Evolutionary conservation across 2,113 vertebrate species (phyloP).

Genomic region (Pangasianodon hypophthalmus): DNA sequence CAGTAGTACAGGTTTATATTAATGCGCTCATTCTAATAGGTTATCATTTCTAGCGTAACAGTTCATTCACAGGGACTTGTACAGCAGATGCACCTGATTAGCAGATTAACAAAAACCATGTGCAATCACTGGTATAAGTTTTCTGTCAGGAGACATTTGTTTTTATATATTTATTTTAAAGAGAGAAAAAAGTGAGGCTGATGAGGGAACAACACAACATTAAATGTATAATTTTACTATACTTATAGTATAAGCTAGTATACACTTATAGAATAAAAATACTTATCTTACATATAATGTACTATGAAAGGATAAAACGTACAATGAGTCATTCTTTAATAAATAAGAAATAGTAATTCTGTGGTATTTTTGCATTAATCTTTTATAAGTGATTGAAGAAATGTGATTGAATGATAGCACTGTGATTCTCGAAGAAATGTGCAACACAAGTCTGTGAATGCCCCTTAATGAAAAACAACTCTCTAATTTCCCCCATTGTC

Average conservation of each 20-base stretch:
- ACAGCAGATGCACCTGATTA: not conserved
- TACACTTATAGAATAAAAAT: not conserved
- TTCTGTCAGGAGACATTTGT: not conserved
- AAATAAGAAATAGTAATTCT: not conserved
- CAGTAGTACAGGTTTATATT: no score
- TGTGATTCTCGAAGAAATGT: not conserved
- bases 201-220: not conserved
- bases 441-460: not conserved
- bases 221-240: not conserved
- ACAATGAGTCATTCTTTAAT: not conserved
- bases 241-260: not conserved
- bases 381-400: not conserved
- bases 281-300: not conserved
- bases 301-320: not conserved
- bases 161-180: not conserved
- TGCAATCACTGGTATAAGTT: not conserved
- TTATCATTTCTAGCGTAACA: not conserved
- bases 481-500: not conserved
- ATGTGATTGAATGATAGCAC: not conserved
- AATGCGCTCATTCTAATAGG: not conserved
- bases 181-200: not conserved
- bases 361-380: not conserved
- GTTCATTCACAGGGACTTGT: not conserved
- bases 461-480: slow-evolving; percentile 13
- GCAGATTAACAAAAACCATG: not conserved